Percentiles rank a stretch among this genome's conserved stretches.
These are phyloP conservation scores for Pseudorhiza aurosa DNA, from an alignment of 30 jellyfish, hydroid and myxozoan species.

Conservation along the genomic window DNA sequence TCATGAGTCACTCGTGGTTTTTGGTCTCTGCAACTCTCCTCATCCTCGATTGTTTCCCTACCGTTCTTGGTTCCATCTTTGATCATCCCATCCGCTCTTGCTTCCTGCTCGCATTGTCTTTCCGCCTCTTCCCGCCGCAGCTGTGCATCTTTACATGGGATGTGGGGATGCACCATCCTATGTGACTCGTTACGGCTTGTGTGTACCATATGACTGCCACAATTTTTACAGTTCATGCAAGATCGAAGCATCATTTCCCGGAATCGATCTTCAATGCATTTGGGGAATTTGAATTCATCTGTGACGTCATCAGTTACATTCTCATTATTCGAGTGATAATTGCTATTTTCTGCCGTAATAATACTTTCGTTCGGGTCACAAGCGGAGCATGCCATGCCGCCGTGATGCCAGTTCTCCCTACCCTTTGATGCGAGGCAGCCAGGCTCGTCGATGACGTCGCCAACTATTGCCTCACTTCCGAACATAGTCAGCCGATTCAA, in stretches of 20 bases:
- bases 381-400: neutral
- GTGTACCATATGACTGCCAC: neutral
- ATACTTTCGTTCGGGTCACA: neutral
- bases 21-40: neutral
- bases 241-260: constrained; percentile 18
- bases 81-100: neutral
- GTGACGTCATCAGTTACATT: neutral
- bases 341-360: neutral
- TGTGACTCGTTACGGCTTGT: neutral
- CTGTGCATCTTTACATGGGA: too few relatives aligned
- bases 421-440: neutral
- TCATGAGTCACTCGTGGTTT: neutral
- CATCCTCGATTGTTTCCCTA: neutral
- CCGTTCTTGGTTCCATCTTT: neutral
- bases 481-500: constrained; percentile 15
- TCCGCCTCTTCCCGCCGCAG: neutral
- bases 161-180: too few relatives aligned
- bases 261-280: constrained; percentile 55
- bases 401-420: neutral
- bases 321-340: neutral
- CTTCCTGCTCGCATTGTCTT: neutral
- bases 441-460: neutral
- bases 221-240: neutral
- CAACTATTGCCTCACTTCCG: constrained; percentile 24
- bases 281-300: constrained; percentile 57